phyloP scores from a whole-genome alignment of 2,888 invertebrate genomes.

The Emmelina monodactyla region DNA sequence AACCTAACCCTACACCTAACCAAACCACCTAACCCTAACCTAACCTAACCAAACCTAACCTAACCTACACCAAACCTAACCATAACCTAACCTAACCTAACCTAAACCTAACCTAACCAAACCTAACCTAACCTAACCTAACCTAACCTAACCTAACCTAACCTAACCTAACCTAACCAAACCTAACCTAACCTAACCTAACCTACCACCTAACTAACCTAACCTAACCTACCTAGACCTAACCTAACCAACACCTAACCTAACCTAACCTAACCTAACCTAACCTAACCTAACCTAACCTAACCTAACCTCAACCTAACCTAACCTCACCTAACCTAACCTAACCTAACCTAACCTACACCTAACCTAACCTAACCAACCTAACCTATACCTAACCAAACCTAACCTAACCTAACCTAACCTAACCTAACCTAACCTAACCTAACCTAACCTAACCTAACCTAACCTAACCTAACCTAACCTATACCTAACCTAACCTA shows the following conservation, averaged over 20 bases:
- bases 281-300: not conserved
- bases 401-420: constrained; percentile 9
- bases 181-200: not conserved
- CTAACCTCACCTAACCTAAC: constrained; percentile 5
- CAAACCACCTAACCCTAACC: constrained; percentile 19
- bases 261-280: not conserved
- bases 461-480: constrained; percentile 12
- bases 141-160: not conserved
- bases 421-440: constrained; percentile 9
- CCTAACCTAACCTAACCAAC: constrained; percentile 6
- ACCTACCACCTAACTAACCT: too few relatives aligned
- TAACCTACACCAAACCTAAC: constrained; percentile 10
- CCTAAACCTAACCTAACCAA: not conserved
- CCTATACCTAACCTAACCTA: constrained; percentile 11
- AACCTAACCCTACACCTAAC: constrained; percentile 19
- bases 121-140: not conserved
- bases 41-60: constrained; percentile 18
- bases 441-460: constrained; percentile 8
- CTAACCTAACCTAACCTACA: not conserved
- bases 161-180: not conserved
- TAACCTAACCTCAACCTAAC: constrained; percentile 5
- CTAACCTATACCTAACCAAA: constrained; percentile 7
- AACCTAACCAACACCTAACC: not conserved
- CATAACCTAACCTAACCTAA: not conserved
- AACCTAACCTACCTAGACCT: not conserved